Evolutionary conservation across 1,140 invertebrate genomes (phyloP).

Genomic region (Zaprionus nigranus): DNA sequence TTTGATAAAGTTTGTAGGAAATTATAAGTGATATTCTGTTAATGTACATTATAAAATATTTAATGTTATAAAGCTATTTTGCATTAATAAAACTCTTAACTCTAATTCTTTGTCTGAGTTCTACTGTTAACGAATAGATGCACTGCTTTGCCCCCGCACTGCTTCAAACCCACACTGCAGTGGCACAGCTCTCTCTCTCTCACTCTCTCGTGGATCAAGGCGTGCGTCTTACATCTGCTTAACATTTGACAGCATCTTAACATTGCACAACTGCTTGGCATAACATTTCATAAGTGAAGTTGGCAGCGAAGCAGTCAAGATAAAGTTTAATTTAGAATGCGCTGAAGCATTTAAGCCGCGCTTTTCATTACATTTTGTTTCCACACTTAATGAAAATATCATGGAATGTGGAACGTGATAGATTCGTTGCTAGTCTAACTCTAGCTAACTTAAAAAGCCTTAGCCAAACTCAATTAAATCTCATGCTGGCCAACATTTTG

Average conservation of each 20-base stretch:
- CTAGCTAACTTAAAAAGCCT: not conserved
- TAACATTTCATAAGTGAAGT: not conserved
- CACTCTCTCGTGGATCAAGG: too few species aligned
- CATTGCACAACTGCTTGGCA: not conserved
- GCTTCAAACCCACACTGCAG: not conserved
- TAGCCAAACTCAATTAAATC: constrained; percentile 5
- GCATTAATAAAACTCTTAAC: not conserved
- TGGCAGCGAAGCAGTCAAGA: not conserved
- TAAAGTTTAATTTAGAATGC: not conserved
- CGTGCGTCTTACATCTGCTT: not conserved
- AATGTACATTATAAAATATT: not conserved
- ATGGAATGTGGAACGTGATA: too few species aligned
- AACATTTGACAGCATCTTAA: not conserved
- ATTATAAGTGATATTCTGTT: not conserved
- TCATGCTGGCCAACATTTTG: not conserved
- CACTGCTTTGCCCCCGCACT: too few species aligned
- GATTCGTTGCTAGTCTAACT: too few species aligned
- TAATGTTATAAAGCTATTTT: not conserved
- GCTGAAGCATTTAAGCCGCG: not conserved
- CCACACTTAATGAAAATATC: too few species aligned
- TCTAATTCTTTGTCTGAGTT: not conserved
- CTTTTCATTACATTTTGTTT: too few species aligned
- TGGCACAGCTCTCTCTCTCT: not conserved
- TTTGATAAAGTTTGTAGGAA: fast-evolving
- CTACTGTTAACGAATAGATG: too few species aligned